Conservation (phyloP, 2,888 invertebrate genomes). For the Salticus scenicus region DNA sequence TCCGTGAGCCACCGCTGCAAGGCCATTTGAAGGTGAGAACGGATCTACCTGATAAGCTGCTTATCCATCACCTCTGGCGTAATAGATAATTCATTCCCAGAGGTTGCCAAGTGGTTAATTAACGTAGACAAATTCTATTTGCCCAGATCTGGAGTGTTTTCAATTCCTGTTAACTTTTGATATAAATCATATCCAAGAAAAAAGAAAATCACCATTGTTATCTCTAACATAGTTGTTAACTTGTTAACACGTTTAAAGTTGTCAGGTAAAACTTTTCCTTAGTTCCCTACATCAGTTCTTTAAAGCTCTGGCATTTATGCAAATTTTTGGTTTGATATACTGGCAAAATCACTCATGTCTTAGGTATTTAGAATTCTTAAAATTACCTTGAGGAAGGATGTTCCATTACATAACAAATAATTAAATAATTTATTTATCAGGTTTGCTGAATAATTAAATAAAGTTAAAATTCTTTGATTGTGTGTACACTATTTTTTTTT, state of each 20-base stretch:
- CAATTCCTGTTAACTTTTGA: not conserved
- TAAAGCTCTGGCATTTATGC: too few species aligned
- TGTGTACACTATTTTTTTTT: too few species aligned
- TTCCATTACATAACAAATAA: too few species aligned
- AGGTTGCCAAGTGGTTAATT: conserved; percentile 33
- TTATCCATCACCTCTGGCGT: conserved; percentile 31
- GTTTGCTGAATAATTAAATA: too few species aligned
- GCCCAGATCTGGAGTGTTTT: not conserved
- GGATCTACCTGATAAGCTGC: conserved; percentile 20
- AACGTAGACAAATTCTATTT: conserved; percentile 26
- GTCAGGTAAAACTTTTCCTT: not conserved
- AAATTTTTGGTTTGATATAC: too few species aligned
- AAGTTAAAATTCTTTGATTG: too few species aligned
- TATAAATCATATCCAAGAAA: not conserved
- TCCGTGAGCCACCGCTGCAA: not conserved
- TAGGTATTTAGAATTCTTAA: too few species aligned
- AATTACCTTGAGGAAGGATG: too few species aligned
- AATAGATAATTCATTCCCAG: conserved; percentile 33
- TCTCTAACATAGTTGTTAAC: not conserved
- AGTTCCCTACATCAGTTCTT: too few species aligned
- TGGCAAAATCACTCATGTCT: too few species aligned
- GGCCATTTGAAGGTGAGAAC: conserved; percentile 7
- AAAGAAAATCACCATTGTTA: not conserved
- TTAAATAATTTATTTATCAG: too few species aligned
- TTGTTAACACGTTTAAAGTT: not conserved